These are phyloP conservation scores for Busseola fusca DNA, from an alignment of 2,888 invertebrate species.

Conservation along the genomic window DNA sequence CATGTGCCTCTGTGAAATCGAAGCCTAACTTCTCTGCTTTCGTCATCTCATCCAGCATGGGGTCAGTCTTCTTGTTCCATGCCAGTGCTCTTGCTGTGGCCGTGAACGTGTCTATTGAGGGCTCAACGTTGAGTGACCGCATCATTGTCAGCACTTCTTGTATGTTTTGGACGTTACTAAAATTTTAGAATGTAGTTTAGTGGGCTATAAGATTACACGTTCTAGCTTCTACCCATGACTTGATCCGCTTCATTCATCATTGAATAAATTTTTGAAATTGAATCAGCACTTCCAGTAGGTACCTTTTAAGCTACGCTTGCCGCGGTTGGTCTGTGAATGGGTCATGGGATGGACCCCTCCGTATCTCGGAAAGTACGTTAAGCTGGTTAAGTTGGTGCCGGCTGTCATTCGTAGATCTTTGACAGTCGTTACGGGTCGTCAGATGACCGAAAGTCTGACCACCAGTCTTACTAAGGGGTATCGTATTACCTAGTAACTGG, in stretches of 20 bases:
- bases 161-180: slow-evolving; percentile 79
- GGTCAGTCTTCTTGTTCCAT: slow-evolving; percentile 78
- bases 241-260: neutral
- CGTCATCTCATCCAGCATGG: slow-evolving; percentile 76
- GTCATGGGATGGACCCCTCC: too few species aligned
- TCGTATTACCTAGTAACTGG: too few species aligned
- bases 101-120: slow-evolving; percentile 84
- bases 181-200: slow-evolving; percentile 55
- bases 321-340: too few species aligned
- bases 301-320: too few species aligned
- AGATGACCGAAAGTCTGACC: too few species aligned
- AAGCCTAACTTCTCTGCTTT: slow-evolving; percentile 71
- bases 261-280: neutral
- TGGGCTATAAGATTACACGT: neutral
- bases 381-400: too few species aligned
- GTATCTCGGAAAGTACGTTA: too few species aligned
- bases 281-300: neutral
- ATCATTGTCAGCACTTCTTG: slow-evolving; percentile 88
- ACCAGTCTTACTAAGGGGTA: too few species aligned
- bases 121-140: slow-evolving; percentile 86
- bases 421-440: too few species aligned
- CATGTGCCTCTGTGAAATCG: slow-evolving; percentile 78
- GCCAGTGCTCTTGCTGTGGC: slow-evolving; percentile 86
- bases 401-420: too few species aligned
- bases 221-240: neutral